Evolutionary conservation across 2,888 invertebrate species (phyloP).

Genomic region (Pandemis corylana): DNA sequence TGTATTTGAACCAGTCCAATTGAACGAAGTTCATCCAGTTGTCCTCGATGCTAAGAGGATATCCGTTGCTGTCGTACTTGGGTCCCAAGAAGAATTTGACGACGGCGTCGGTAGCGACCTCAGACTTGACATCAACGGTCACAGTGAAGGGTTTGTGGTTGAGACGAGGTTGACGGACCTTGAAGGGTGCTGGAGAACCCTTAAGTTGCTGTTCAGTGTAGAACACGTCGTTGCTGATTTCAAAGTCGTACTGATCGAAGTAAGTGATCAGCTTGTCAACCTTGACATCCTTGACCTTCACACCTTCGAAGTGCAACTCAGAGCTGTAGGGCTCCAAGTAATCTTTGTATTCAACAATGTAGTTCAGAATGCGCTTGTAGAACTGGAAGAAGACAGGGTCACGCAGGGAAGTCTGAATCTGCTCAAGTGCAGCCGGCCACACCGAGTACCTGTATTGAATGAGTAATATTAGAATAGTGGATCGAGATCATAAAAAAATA

Average conservation of each 20-base stretch:
- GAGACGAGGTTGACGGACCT: slow-evolving; percentile 88
- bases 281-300: slow-evolving; percentile 85
- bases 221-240: slow-evolving; percentile 83
- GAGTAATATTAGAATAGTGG: slow-evolving; percentile 2
- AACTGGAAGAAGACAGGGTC: slow-evolving; percentile 90
- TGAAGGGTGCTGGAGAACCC: slow-evolving; percentile 69
- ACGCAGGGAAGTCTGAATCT: slow-evolving; percentile 87
- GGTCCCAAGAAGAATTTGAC: slow-evolving; percentile 89
- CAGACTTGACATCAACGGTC: slow-evolving; percentile 85
- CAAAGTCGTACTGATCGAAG: slow-evolving; percentile 87
- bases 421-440: slow-evolving; percentile 85
- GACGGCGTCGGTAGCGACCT: slow-evolving; percentile 83
- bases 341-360: slow-evolving; percentile 86
- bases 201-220: slow-evolving; percentile 62
- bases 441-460: slow-evolving; percentile 65
- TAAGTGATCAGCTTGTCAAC: slow-evolving; percentile 87
- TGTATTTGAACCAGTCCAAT: slow-evolving; percentile 85
- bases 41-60: slow-evolving; percentile 79
- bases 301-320: slow-evolving; percentile 84
- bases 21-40: slow-evolving; percentile 86
- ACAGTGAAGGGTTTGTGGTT: slow-evolving; percentile 89
- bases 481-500: too few relatives aligned
- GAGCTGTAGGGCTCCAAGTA: slow-evolving; percentile 85
- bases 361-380: slow-evolving; percentile 85
- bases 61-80: slow-evolving; percentile 86